Base-by-base conservation (phyloP, 1,140 invertebrate species). In the Metaphire vulgaris region DNA sequence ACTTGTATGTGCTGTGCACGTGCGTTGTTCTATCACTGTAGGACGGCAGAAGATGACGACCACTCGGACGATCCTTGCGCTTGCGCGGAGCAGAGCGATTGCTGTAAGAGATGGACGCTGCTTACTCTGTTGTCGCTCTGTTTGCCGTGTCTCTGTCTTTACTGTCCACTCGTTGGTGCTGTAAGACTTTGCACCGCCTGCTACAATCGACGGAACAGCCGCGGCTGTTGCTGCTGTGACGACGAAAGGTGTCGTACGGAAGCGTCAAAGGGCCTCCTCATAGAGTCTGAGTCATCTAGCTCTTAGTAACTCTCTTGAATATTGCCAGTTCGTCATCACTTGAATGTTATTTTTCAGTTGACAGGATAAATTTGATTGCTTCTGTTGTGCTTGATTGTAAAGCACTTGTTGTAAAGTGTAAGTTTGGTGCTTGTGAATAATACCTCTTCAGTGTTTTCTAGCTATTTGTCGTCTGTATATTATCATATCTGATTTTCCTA, bases 1-100 rank as follows among this genome's bases (percentile, higher is more conserved):
- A 92, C 93, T 76, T 97, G 95, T 84, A 89, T 97, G 86, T 96
- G 94, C 87, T 96, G 93, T 86, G 93, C 94, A 79, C 94, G 95
- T 84, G 93, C 91, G 67, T 84, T 94, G 34, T 95, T 96, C 85
- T 97, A 96, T 86, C 94, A 97, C 84, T 96, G 93, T 86, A 90
- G 90, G 76, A 90, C 91, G 82, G 91, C 92, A 80, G 89, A 89
- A 77, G 90, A 91, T 76, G 88, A 88, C 69, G 89, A 87, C 33
- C 85, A 85, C 21, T 56, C 41, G 41, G 92, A 94, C 85, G 91
- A 94, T 86, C 93, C 93, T 1, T 95, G 93, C 85, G 92, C 92
- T 70, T 95, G 92, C 86, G 84, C 82, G 33, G 77, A 77, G 12
- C 78, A 79, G 56, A 91, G 92, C 0, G 89, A 90, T 76, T 88